Conservation (phyloP, 2,888 invertebrate species). For the Mimumesa dahlbomi region DNA sequence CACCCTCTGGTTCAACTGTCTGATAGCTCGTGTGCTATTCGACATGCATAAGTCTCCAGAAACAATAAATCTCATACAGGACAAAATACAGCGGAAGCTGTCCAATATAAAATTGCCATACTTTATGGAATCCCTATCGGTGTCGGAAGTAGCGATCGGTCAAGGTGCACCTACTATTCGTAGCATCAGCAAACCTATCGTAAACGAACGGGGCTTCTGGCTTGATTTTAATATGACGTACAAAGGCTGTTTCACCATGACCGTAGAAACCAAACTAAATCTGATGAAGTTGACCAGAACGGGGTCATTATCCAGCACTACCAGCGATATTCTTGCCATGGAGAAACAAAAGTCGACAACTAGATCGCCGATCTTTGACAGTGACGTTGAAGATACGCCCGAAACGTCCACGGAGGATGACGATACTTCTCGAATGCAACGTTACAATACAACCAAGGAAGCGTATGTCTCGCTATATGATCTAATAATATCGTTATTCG, state of each 20-base stretch:
- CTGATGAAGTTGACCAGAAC: constrained; percentile 84
- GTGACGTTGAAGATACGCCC: constrained; percentile 89
- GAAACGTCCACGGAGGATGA: constrained; percentile 90
- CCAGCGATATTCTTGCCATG: constrained; percentile 46
- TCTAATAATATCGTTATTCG: neutral
- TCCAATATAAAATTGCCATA: constrained; percentile 93
- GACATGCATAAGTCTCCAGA: constrained; percentile 89
- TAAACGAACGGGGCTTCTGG: constrained; percentile 94
- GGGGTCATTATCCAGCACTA: constrained; percentile 63
- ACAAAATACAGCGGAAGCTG: constrained; percentile 92
- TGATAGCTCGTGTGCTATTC: constrained; percentile 89
- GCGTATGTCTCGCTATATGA: constrained; percentile 46
- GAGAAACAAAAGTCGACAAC: constrained; percentile 63
- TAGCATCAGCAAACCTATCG: constrained; percentile 84
- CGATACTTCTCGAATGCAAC: constrained; percentile 74
- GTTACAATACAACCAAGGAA: constrained; percentile 47
- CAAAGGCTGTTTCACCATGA: constrained; percentile 89
- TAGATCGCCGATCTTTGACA: constrained; percentile 86
- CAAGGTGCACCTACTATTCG: constrained; percentile 85
- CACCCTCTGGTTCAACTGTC: constrained; percentile 88
- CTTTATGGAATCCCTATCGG: constrained; percentile 91
- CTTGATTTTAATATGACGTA: constrained; percentile 91
- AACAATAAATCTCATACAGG: constrained; percentile 87
- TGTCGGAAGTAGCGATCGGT: constrained; percentile 89
- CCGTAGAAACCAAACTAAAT: constrained; percentile 94